A percentile compares a stretch with the other conserved stretches of the same genome.
phyloP scores from a whole-genome alignment of 2,113 vertebrate genomes.

The Willisornis vidua region DNA sequence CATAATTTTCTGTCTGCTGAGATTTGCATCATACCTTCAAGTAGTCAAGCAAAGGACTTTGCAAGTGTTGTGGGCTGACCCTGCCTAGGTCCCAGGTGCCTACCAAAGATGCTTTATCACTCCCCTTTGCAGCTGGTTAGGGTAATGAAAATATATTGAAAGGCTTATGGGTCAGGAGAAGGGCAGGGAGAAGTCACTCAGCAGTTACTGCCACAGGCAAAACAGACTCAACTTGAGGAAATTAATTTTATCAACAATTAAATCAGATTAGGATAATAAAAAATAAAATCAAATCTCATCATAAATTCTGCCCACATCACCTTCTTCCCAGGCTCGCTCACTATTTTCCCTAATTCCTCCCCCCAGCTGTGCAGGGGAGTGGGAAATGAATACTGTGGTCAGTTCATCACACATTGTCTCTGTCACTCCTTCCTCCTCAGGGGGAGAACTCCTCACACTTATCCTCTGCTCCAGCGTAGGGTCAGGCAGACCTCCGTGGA shows the following conservation, averaged over 20 bases:
- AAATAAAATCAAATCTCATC: not conserved
- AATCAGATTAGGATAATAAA: not conserved
- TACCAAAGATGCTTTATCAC: not conserved
- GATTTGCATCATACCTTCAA: not conserved
- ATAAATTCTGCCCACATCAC: not conserved
- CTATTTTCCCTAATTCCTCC: not conserved
- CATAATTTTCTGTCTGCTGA: not conserved
- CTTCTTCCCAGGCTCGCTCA: not conserved
- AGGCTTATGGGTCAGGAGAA: not conserved
- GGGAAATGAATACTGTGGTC: not conserved
- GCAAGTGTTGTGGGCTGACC: not conserved
- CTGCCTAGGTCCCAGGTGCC: not conserved
- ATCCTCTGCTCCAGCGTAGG: not conserved
- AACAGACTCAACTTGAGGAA: not conserved
- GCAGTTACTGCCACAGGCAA: not conserved
- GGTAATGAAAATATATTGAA: not conserved
- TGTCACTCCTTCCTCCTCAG: not conserved
- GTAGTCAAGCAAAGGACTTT: not conserved
- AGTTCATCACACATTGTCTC: not conserved
- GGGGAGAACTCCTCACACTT: not conserved
- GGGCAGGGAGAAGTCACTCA: not conserved
- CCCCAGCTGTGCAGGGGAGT: not conserved
- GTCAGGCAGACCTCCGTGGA: not conserved
- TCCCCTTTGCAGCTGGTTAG: not conserved
- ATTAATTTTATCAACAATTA: not conserved